These are phyloP conservation scores for Griposia aprilina DNA, from an alignment of 2,888 invertebrate species.

Conservation along the genomic window DNA sequence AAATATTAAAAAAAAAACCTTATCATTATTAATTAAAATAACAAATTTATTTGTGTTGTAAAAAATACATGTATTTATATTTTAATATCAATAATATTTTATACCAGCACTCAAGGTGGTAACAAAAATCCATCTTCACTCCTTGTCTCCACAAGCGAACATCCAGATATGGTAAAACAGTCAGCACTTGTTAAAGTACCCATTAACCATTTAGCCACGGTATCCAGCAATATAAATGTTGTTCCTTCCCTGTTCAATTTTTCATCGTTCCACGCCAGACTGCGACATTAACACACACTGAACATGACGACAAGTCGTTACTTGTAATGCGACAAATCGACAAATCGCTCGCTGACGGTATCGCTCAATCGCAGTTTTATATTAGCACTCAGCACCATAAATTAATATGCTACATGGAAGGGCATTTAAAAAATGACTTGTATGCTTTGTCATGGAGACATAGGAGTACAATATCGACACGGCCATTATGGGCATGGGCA, in stretches of 20 bases:
- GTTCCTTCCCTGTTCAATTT: slow-evolving; percentile 36
- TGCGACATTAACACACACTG: slow-evolving; percentile 35
- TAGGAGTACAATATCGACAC: slow-evolving; percentile 32
- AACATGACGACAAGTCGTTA: slow-evolving; percentile 27
- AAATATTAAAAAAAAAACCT: no score
- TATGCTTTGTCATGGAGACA: slow-evolving; percentile 24
- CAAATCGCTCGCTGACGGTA: slow-evolving; percentile 46
- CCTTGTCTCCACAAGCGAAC: not conserved
- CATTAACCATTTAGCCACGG: slow-evolving; percentile 32
- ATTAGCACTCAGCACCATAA: slow-evolving; percentile 38
- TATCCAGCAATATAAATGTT: slow-evolving; percentile 22
- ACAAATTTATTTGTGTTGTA: not conserved
- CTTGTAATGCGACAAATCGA: slow-evolving; percentile 40
- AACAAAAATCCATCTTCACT: slow-evolving; percentile 1
- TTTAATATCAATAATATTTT: not conserved
- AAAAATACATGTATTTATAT: no score
- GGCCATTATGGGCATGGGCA: not conserved
- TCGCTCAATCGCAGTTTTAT: slow-evolving; percentile 55
- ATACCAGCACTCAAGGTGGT: not conserved
- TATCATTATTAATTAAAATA: not conserved
- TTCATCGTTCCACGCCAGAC: slow-evolving; percentile 38
- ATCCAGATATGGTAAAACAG: slow-evolving; percentile 1
- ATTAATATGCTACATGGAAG: slow-evolving; percentile 47
- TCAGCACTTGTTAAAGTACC: slow-evolving; percentile 23
- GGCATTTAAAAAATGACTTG: slow-evolving; percentile 37